Evolutionary conservation across 2,888 invertebrate genomes (phyloP), one percentile per base, ranked within the genome.

Genomic region (Tinea semifulvella): DNA sequence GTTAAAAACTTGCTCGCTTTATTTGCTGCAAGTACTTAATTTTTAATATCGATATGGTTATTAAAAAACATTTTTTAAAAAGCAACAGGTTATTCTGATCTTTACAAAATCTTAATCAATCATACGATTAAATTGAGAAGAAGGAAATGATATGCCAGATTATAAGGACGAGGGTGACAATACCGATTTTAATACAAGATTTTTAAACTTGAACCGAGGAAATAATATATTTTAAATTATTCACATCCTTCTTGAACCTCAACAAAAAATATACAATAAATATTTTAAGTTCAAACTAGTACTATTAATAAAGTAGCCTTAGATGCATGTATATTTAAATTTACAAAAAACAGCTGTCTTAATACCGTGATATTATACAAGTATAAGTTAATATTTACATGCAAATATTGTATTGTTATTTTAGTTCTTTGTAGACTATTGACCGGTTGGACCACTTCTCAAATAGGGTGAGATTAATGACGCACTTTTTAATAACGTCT

Each of bases 1-100:
- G 39, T 45, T 27, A 39, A 40, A 40, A 40, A 25, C 22, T 45
- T 39, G 45, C 28, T 39, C 27, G 45, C 18, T 14, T 14, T 35
- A 11, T 16, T n/a, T 10, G 8, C 18, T 3, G 13, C 2, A 13
- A 31, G 6, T 6, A 31, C 14, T 31, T 31, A 31, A 6, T 38
- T 38, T 38, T 38, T 17, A 14, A 38, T 38, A 14, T 17, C 3
- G 10, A 36, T 36, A 14, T 36, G 17, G 11, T 8, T 7, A 25
- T 25, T 25, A 25, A 7, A 25, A 6, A 25, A 25, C 7, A 7
- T 8, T 7, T 25, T 25, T 25, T 8, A 25, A 25, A 25, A 7
- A 7, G 25, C 6, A 25, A 25, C 6, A 25, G 6, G 25, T 25
- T 7, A 25, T 25, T 8, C 25, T 25, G 8, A 25, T 25, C 25